These are phyloP conservation scores for Conus betulinus DNA, from an alignment of 1,140 invertebrate genomes.

Conservation along the genomic window DNA sequence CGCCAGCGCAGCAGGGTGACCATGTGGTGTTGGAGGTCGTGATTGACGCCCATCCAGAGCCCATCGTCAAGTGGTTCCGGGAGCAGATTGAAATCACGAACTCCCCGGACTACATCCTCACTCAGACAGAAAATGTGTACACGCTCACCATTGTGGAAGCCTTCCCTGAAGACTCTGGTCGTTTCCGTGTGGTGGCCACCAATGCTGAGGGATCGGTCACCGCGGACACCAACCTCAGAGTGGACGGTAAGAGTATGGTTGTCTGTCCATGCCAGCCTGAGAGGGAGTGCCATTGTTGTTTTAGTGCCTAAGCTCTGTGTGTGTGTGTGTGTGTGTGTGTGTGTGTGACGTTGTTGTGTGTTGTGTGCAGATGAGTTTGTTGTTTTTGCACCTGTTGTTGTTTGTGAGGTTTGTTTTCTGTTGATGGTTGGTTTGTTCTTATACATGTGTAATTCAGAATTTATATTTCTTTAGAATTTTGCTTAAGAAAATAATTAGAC, in stretches of 20 bases:
- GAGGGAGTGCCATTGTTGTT: background rate
- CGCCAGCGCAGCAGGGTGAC: slow-evolving; percentile 82
- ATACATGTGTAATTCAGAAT: no score
- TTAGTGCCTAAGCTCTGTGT: background rate
- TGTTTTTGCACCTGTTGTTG: no score
- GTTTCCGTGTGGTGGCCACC: slow-evolving; percentile 93
- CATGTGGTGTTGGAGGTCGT: slow-evolving; percentile 84
- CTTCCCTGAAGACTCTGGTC: slow-evolving; percentile 94
- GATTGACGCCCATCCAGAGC: slow-evolving; percentile 85
- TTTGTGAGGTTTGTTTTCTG: no score
- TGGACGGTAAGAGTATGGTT: slow-evolving; percentile 63
- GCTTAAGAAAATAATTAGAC: no score
- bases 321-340: background rate
- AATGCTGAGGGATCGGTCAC: slow-evolving; percentile 90
- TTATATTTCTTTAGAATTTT: no score
- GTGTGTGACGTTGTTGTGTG: no score
- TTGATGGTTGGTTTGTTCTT: no score
- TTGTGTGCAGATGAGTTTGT: no score
- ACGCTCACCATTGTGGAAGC: slow-evolving; percentile 94
- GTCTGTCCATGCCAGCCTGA: background rate
- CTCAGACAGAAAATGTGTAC: slow-evolving; percentile 61
- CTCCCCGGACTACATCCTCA: slow-evolving; percentile 71
- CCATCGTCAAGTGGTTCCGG: slow-evolving; percentile 85
- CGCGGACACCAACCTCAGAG: slow-evolving; percentile 63
- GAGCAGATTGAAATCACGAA: slow-evolving; percentile 78